Percentiles rank a stretch among this genome's conserved stretches.
phyloP scores from a whole-genome alignment of 2,113 vertebrate species.

The Podocnemis expansa region DNA sequence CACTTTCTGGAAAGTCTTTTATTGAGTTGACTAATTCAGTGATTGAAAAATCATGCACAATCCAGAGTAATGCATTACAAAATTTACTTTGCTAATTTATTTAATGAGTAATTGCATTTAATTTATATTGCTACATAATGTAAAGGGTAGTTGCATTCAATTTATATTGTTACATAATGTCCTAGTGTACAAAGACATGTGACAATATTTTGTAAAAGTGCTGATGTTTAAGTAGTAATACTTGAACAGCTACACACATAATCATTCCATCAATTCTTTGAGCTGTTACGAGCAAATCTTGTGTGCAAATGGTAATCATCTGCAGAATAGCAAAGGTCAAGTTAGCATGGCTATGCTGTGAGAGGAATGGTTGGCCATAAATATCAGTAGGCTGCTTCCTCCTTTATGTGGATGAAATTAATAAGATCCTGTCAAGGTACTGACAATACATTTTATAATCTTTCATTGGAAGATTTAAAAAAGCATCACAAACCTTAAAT shows the following conservation, averaged over 20 bases:
- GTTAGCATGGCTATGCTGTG: background rate
- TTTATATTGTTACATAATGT: too few species aligned
- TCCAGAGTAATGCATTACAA: background rate
- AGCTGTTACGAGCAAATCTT: background rate
- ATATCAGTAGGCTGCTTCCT: background rate
- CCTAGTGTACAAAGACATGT: rapidly evolving
- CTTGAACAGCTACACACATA: background rate
- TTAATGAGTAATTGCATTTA: background rate
- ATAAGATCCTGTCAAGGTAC: background rate
- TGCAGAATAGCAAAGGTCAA: background rate
- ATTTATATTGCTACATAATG: rapidly evolving
- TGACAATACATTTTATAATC: background rate
- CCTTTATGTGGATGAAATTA: background rate
- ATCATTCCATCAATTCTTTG: background rate
- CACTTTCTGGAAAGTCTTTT: background rate
- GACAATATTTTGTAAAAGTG: background rate
- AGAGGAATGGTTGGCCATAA: background rate
- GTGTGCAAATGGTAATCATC: background rate
- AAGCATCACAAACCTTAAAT: background rate
- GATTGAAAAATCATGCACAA: background rate
- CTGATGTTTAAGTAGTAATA: background rate
- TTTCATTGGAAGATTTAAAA: background rate
- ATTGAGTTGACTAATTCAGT: background rate
- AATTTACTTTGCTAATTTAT: background rate
- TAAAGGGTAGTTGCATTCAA: too few species aligned